Evolutionary conservation across 1,140 invertebrate species (phyloP), one percentile per base, ranked within the genome.

Genomic region (Ceratoteleas bidentatus): DNA sequence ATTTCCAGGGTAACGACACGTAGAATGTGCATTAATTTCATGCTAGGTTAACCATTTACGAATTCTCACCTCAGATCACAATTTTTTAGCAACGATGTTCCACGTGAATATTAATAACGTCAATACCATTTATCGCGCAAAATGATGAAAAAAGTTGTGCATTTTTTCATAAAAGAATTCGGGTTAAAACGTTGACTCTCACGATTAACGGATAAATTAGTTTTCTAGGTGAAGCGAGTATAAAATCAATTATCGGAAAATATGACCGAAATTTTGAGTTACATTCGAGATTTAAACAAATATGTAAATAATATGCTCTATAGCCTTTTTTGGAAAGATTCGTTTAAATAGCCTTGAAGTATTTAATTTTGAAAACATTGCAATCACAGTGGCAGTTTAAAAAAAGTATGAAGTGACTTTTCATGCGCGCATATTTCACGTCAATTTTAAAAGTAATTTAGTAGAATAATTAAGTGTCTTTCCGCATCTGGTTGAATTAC

Each of bases 1-100:
- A 9, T 9, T 40, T 40, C 10, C 10, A 40, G 7, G 7, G 36
- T 40, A 40, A 11, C 36, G 36, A 40, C 36, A 40, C 16, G n/a
- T 34, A 24, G 40, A 60, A 38, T 15, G 15, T 53, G 49, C 56
- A 72, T 72, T 72, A 70, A 70, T 70, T 70, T 52, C 14, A 60
- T 50, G 32, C 15, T 33, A 70, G 34, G 32, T 70, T 50, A 38
- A 68, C 40, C 14, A 49, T 53, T 64, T 38, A 66, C n/a, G 2
- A 40, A 43, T 62, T 52, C 49, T 49, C 14, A 52, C 49, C 3
- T 64, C 7, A 40, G 52, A 52, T 70, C 34, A 52, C 36, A 32
- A 47, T 60, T 70, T 70, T 69, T 60, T 36, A 60, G 15, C 47
- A 52, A n/a, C 6, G 45, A 6, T 38, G n/a, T 58, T 58, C 54